Evolutionary conservation across 2,797 vertebrate species (phyloP), one percentile per base, ranked within the genome.

Genomic region (Karalla daura): DNA sequence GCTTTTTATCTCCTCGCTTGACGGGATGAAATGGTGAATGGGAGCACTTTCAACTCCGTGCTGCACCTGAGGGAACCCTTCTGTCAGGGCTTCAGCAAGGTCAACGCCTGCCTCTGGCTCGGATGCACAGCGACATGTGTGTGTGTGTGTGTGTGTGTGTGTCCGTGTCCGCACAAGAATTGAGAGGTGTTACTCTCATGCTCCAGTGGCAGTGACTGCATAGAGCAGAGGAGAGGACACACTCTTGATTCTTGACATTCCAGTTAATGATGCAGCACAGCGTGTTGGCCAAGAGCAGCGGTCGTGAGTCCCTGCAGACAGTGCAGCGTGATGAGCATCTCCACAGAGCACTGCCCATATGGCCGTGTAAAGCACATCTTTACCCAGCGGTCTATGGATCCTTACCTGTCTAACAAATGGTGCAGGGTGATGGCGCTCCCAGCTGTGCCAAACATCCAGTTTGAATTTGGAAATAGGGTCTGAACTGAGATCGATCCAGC

Each of bases 231-330:
- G 70, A 68, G 15, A 20, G 47, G 40, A 53, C 65, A 53, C 65
- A 55, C 60, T 76, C 55, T 39, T 59, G 62, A 67, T 74, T 55
- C 72, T 54, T 79, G 88, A 87, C 84, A 83, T 83, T 90, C 53
- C 73, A 68, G 73, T 81, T 87, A 90, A 90, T 85, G 81, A 76
- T 41, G 81, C 28, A 30, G 28, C 28, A 6, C 7, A 30, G 7
- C 28, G 10, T 30, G 28, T 3, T 30, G 28, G 28, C 28, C 28
- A 30, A 4, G 28, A 10, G 28, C 28, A 30, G 46, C 55, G 20
- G 35, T 5, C 18, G 1, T 18, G 23, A 43, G 40, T 43, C n/a
- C n/a, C n/a, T n/a, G n/a, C n/a, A n/a, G n/a, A n/a, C n/a, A n/a
- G n/a, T n/a, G n/a, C n/a, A n/a, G n/a, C n/a, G n/a, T n/a, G n/a